A percentile compares a stretch with the other conserved stretches of the same genome.
Evolutionary conservation across 2,888 invertebrate genomes (phyloP).

Genomic region (Isoperla grammatica): DNA sequence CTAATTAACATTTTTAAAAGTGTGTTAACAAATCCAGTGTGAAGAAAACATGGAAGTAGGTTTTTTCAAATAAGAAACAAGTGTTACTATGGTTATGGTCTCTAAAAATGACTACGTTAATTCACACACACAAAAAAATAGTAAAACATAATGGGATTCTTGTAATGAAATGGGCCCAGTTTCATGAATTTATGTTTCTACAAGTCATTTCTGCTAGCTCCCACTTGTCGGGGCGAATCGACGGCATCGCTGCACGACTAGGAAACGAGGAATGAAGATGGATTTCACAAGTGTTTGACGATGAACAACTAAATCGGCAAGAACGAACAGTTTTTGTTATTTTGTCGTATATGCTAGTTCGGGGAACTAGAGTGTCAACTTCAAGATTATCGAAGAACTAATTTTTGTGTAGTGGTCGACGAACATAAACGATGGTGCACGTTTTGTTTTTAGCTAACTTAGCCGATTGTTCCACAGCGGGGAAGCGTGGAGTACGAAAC

Average conservation of each 20-base stretch:
- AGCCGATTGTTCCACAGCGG: not conserved
- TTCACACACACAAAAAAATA: slow-evolving; percentile 3
- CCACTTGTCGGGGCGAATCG: too few species aligned
- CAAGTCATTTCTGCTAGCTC: too few species aligned
- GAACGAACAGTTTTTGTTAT: too few species aligned
- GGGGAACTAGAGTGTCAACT: not conserved
- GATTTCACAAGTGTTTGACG: not conserved
- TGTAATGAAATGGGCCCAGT: not conserved
- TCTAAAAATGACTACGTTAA: slow-evolving; percentile 18
- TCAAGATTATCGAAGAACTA: slow-evolving; percentile 12
- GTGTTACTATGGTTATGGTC: slow-evolving; percentile 21
- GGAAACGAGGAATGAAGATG: slow-evolving; percentile 2
- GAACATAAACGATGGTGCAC: slow-evolving; percentile 21
- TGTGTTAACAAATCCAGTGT: not conserved
- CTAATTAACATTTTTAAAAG: not conserved
- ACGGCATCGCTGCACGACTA: too few species aligned
- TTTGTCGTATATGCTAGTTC: too few species aligned
- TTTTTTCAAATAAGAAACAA: slow-evolving; percentile 15
- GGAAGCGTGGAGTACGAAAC: too few species aligned
- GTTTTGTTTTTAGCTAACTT: slow-evolving; percentile 21
- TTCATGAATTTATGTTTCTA: too few species aligned
- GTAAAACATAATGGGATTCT: not conserved
- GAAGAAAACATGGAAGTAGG: slow-evolving; percentile 3
- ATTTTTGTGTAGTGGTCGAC: slow-evolving; percentile 11
- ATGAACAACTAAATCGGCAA: too few species aligned